Evolutionary conservation across 1,140 invertebrate species (phyloP).

Genomic region (Lucilia cuprina): DNA sequence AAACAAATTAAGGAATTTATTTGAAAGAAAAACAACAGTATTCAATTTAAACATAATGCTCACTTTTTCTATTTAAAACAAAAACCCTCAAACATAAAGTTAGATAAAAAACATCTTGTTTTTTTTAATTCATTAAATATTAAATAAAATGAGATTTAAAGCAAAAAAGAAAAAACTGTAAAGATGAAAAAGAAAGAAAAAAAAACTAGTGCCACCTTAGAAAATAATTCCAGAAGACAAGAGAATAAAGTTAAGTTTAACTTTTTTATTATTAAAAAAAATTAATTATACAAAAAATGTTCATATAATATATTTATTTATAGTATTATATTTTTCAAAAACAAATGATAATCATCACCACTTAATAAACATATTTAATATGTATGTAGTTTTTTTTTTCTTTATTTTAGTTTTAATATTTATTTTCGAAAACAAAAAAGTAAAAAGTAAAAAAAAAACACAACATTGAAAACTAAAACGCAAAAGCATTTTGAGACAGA

Average conservation of each 20-base stretch:
- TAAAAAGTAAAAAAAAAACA: neutral
- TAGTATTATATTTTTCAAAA: constrained; percentile 35
- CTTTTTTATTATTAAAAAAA: constrained; percentile 26
- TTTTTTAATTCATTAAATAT: constrained; percentile 11
- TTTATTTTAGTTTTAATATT: constrained; percentile 4
- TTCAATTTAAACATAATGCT: constrained; percentile 24
- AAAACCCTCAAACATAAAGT: neutral
- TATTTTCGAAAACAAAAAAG: neutral
- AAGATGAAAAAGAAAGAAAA: neutral
- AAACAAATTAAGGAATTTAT: constrained; percentile 26
- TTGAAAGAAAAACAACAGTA: constrained; percentile 28
- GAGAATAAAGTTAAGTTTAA: constrained; percentile 31
- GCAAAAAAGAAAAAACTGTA: neutral
- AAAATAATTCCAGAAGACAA: neutral
- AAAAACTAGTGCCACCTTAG: constrained; percentile 34
- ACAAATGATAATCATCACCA: constrained; percentile 23
- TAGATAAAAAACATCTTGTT: neutral
- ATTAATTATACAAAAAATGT: constrained; percentile 23
- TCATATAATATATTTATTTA: constrained; percentile 27
- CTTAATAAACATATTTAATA: constrained; percentile 18
- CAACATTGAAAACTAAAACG: neutral
- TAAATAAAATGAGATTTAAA: constrained; percentile 5
- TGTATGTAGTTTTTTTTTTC: neutral
- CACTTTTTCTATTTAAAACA: constrained; percentile 29
- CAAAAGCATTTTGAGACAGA: neutral